Evolutionary conservation across 2,888 invertebrate species (phyloP).

Genomic region (Cheilosia scutellata): DNA sequence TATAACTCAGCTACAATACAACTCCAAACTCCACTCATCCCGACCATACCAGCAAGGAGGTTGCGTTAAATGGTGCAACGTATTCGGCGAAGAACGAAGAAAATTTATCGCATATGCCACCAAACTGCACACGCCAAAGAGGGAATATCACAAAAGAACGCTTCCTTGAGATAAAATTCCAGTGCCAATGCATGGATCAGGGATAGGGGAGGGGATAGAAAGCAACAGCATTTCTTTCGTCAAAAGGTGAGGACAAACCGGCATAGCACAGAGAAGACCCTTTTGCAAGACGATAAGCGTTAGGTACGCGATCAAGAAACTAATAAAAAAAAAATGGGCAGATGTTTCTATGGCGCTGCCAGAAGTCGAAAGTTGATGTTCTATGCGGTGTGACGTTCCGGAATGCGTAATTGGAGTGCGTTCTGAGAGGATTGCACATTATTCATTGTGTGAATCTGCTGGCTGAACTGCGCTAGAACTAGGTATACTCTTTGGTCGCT

Average conservation of each 20-base stretch:
- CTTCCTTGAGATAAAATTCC: constrained; percentile 51
- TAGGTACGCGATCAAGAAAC: constrained; percentile 36
- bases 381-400: constrained; percentile 54
- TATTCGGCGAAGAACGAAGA: constrained; percentile 24
- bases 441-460: constrained; percentile 49
- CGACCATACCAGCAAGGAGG: neutral
- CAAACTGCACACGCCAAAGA: constrained; percentile 47
- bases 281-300: constrained; percentile 14
- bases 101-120: constrained; percentile 61
- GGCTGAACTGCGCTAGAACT: constrained; percentile 24
- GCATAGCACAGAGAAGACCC: constrained; percentile 21
- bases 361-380: constrained; percentile 66
- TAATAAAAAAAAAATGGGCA: constrained; percentile 43
- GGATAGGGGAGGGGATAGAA: neutral
- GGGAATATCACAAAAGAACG: constrained; percentile 56
- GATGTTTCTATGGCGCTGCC: constrained; percentile 42
- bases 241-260: constrained; percentile 32
- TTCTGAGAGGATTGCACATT: constrained; percentile 55
- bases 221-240: constrained; percentile 41
- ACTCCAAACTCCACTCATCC: neutral
- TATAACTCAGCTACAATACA: neutral
- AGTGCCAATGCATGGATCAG: constrained; percentile 12
- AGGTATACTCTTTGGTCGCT: constrained; percentile 11
- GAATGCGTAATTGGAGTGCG: constrained; percentile 70
- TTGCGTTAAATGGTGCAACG: constrained; percentile 68